phyloP scores from a whole-genome alignment of 2,888 invertebrate genomes.

The Aporophyla nigra region DNA sequence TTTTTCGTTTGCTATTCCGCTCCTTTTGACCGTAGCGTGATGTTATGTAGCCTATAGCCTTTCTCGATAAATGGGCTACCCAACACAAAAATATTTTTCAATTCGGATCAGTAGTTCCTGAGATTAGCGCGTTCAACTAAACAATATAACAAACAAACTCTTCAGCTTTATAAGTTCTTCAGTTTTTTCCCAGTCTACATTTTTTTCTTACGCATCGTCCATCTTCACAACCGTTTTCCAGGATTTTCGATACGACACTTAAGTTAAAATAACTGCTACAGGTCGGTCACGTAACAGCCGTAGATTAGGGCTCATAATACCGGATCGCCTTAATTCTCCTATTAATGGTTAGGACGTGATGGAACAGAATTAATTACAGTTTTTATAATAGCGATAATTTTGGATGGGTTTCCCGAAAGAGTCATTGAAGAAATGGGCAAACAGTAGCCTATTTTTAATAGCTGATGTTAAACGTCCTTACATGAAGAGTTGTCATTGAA shows the following conservation, averaged over 20 bases:
- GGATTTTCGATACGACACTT: constrained; percentile 13
- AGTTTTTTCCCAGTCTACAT: too few species aligned
- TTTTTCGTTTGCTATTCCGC: too few species aligned
- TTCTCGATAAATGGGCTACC: too few species aligned
- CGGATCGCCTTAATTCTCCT: constrained; percentile 44
- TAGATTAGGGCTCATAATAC: constrained; percentile 35
- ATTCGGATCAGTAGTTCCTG: too few species aligned
- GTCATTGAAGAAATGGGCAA: background rate
- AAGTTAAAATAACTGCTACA: constrained; percentile 32
- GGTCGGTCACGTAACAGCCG: constrained; percentile 45
- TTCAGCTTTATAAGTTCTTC: too few species aligned
- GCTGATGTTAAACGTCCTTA: background rate
- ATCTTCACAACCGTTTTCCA: too few species aligned
- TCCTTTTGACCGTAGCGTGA: too few species aligned
- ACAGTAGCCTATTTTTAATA: background rate
- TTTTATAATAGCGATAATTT: constrained; percentile 15
- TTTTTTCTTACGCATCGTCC: too few species aligned
- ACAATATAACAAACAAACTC: too few species aligned
- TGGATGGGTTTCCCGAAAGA: background rate
- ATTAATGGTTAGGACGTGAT: constrained; percentile 55
- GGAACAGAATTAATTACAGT: constrained; percentile 17
- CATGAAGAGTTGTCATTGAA: background rate
- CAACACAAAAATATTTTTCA: too few species aligned
- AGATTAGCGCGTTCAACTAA: too few species aligned
- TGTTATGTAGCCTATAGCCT: too few species aligned